phyloP scores from a whole-genome alignment of 2,888 invertebrate species.

The Rhyacophila evoluta region DNA sequence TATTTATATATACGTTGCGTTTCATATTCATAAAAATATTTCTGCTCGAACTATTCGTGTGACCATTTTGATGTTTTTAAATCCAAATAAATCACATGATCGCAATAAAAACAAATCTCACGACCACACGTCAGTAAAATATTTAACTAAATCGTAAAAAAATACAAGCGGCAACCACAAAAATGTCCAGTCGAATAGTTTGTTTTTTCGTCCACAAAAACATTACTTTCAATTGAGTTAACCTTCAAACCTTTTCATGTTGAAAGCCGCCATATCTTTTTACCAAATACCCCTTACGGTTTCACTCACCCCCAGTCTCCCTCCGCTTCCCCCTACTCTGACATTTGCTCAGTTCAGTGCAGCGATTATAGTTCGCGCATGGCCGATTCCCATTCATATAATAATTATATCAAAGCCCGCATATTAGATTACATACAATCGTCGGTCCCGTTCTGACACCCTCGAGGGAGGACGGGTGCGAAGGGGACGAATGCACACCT shows the following conservation, averaged over 20 bases:
- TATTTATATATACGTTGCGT: not conserved
- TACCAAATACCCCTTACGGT: slow-evolving; percentile 26
- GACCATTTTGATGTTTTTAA: not conserved
- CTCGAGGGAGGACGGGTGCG: not conserved
- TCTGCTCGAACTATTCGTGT: not conserved
- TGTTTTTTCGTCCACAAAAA: slow-evolving; percentile 42
- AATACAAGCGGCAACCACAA: slow-evolving; percentile 6
- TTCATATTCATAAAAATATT: slow-evolving; percentile 4
- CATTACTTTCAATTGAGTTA: slow-evolving; percentile 52
- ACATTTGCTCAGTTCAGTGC: slow-evolving; percentile 53
- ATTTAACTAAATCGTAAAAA: slow-evolving; percentile 30
- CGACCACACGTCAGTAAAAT: slow-evolving; percentile 13
- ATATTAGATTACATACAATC: slow-evolving; percentile 46
- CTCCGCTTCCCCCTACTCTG: slow-evolving; percentile 30
- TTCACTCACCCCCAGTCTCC: slow-evolving; percentile 16
- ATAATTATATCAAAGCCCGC: slow-evolving; percentile 53
- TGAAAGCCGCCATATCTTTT: slow-evolving; percentile 42
- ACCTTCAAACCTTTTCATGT: slow-evolving; percentile 51
- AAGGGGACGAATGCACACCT: slow-evolving; percentile 35
- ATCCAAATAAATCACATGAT: slow-evolving; percentile 15
- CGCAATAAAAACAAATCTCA: slow-evolving; percentile 19
- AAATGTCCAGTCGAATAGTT: slow-evolving; percentile 40
- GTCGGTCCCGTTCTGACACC: slow-evolving; percentile 29
- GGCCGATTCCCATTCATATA: slow-evolving; percentile 51
- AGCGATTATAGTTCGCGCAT: slow-evolving; percentile 53